Base-by-base conservation (phyloP, 2,113 vertebrate species). In the Brachypteracias leptosomus region DNA sequence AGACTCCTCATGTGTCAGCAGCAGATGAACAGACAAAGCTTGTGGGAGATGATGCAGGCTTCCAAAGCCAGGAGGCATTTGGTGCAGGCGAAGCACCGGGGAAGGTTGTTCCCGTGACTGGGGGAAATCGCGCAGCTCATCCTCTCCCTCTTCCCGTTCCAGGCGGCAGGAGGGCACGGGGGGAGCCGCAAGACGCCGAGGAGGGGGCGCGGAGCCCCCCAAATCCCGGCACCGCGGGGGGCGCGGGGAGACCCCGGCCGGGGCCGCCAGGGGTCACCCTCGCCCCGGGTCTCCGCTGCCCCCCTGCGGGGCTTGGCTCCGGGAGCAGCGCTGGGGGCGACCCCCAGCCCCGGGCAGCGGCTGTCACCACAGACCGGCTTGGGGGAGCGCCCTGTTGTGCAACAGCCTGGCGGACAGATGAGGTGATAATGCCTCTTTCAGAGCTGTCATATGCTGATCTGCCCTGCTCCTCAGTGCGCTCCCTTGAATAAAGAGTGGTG, bases 1-100 rank as follows among this genome's bases (percentile, higher is more conserved):
- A 38, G 58, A 28, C 7, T 10, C 1, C 2, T 16, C 17, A 2
- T 1, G 6, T 6, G 9, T 4, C 0, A 4, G 51, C 35, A 5
- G 3, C 6, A 38, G 15, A 7, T 4, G 9, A 63, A 4, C 28
- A n/a, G 42, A 12, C 0, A 0, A 22, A 26, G 35, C 0, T 2
- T 44, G 55, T 16, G 35, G 33, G 26, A 47, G 59, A 20, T 2
- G 47, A 46, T 5, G 0, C 14, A 9, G 42, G 40, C 20, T 86
- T 82, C 20, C 59, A 47, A 13, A 20, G 31, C 44, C 10, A 6
- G 33, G 29, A 55, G 22, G 59, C 35, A 5, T 21, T 54, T 38
- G 7, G 15, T 54, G 28, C 7, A 4, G 70, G 26, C 25, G 46
- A 36, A 74, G 66, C 47, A 55, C 55, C 0, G 1, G 31, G 21